phyloP scores from a whole-genome alignment of 2,888 invertebrate genomes.

The Myathropa florea region DNA sequence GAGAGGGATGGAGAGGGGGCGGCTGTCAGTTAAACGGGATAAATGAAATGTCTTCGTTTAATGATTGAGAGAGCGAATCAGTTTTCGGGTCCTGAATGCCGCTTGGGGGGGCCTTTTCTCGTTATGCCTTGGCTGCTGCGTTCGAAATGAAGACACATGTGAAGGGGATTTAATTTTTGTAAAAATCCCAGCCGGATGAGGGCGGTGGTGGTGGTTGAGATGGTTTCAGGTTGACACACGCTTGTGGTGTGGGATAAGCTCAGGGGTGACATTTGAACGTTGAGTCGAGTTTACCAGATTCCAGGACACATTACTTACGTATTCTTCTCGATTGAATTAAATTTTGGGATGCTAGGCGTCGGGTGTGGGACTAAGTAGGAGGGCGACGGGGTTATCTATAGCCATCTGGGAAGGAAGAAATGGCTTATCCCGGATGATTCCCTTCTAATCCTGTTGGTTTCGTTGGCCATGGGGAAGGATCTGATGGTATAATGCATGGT shows the following conservation, averaged over 20 bases:
- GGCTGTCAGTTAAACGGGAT: slow-evolving; percentile 38
- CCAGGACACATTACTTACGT: slow-evolving; percentile 10
- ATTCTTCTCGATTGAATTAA: neutral
- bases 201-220: neutral
- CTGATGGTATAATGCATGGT: no score
- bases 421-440: neutral
- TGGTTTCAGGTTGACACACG: neutral
- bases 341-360: neutral
- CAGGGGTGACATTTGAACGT: slow-evolving; percentile 34
- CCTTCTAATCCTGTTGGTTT: neutral
- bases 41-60: slow-evolving; percentile 47
- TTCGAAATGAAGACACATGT: neutral
- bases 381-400: neutral
- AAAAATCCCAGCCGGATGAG: neutral
- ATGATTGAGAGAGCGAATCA: slow-evolving; percentile 55
- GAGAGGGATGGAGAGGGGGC: neutral
- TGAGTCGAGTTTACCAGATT: slow-evolving; percentile 14
- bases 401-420: no score
- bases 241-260: neutral
- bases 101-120: neutral
- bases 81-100: slow-evolving; percentile 3
- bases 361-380: neutral
- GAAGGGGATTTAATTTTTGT: slow-evolving; percentile 14
- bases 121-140: neutral
- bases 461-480: neutral